A percentile compares a stretch with the other conserved stretches of the same genome.
phyloP scores from a whole-genome alignment of 2,797 vertebrate species.

The Mallotus villosus region DNA sequence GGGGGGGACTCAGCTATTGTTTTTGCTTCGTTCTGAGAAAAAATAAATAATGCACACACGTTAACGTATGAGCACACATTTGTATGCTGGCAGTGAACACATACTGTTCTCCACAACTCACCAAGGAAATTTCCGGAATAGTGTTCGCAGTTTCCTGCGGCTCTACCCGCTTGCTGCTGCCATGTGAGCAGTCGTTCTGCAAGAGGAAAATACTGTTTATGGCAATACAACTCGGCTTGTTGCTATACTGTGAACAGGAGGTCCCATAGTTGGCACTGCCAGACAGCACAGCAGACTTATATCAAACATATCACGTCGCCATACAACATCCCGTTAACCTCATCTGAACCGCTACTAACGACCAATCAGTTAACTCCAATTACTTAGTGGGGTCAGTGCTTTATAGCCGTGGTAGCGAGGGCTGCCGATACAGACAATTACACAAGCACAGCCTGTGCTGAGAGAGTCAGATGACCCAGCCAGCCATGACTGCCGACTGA shows the following conservation, averaged over 20 bases:
- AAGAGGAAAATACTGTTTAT: constrained; percentile 10
- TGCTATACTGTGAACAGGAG: background rate
- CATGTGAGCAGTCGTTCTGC: constrained; percentile 79
- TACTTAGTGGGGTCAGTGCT: constrained; percentile 37
- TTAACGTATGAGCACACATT: background rate
- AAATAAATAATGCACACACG: background rate
- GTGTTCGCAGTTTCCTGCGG: constrained; percentile 67
- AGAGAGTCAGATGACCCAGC: background rate
- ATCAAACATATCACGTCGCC: constrained; percentile 14
- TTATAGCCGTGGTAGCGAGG: constrained; percentile 28
- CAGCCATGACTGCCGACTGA: background rate
- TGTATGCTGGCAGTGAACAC: background rate
- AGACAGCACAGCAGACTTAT: constrained; percentile 5
- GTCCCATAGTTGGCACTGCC: constrained; percentile 4
- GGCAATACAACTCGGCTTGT: background rate
- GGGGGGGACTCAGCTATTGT: constrained; percentile 70
- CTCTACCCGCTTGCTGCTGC: constrained; percentile 68
- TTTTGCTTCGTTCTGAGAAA: constrained; percentile 79
- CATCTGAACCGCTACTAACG: constrained; percentile 30
- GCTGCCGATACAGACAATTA: constrained; percentile 42
- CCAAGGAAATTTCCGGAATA: constrained; percentile 82
- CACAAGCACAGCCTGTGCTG: constrained; percentile 17
- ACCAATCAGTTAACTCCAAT: constrained; percentile 50
- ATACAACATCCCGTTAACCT: constrained; percentile 20
- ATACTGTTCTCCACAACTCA: constrained; percentile 60